Base-by-base conservation (phyloP, 1,140 invertebrate species). In the Eufriesea mexicana region DNA sequence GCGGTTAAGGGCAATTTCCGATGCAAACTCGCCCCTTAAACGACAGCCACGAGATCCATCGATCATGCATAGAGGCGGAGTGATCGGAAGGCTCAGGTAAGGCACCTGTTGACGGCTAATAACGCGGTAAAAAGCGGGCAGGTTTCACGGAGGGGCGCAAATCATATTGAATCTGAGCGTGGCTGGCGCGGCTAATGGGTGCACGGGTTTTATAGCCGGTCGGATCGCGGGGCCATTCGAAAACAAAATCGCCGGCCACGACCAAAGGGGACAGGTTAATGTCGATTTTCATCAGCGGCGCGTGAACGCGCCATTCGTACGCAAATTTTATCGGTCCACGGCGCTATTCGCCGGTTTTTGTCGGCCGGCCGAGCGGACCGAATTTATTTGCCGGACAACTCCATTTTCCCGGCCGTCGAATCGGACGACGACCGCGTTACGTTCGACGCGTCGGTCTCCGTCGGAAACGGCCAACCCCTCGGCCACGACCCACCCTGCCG, bases 371-470 rank as follows among this genome's bases (percentile, higher is more conserved):
- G 70, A 54, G 42, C 66, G 42, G 20, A 12, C 55, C 68, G 78
- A 79, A 79, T 79, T 79, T 79, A 79, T 79, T 79, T 72, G 55
- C 68, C 78, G 42, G 55, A 77, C 71, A 74, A 74, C 71, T 74
- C 35, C 35, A 74, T 74, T 74, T 74, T 20, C 55, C 35, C 42
- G 35, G 14, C 28, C 71, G 55, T 45, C 71, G 49, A 55, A 54
- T 67, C 49, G 61, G 35, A 35, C 59, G 74, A 28, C 14, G 7
- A 2, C 16, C 16, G 5, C 47, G 25, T 71, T 54, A 20, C 42
- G 23, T 23, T 23, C 18, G 10, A n/a, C 45, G 66, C 47, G 47
- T 35, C 25, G 47, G 10, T 51, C 25, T 16, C 18, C 25, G 18
- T 8, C 28, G 6, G 25, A 20, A 62, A 28, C n/a, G 14, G n/a